Evolutionary conservation across 1,140 invertebrate genomes (phyloP).

Genomic region (Cyrtorhinus lividipennis): DNA sequence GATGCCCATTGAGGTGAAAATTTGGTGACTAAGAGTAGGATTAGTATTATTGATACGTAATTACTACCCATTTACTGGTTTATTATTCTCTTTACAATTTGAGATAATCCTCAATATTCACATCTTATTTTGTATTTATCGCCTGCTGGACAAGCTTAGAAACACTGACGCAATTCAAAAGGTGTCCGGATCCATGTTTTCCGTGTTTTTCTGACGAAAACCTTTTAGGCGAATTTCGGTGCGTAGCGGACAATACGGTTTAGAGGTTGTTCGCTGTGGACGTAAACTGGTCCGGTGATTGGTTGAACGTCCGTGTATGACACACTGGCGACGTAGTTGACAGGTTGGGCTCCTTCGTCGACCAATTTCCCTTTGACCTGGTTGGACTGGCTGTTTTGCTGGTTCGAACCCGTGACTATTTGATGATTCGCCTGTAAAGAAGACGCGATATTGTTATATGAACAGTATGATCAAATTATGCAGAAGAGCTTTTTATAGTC

Average conservation of each 20-base stretch:
- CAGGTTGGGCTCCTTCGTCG: conserved; percentile 10
- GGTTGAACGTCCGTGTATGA: conserved; percentile 26
- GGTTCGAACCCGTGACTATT: conserved; percentile 3
- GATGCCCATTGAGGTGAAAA: no score
- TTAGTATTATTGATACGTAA: no score
- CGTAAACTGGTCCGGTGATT: conserved; percentile 24
- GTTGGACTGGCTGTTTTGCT: conserved; percentile 9
- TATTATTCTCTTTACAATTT: no score
- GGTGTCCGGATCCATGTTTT: no score
- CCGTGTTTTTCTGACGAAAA: no score
- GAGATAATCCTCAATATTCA: no score
- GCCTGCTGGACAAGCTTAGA: no score
- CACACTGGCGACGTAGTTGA: conserved; percentile 22
- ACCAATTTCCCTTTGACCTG: not conserved
- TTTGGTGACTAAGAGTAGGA: no score
- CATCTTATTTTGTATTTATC: no score
- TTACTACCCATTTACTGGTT: no score
- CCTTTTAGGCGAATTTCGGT: not conserved
- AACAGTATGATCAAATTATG: not conserved
- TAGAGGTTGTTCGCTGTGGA: conserved; percentile 21
- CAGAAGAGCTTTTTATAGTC: not conserved
- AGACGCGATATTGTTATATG: conserved; percentile 6
- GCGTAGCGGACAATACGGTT: conserved; percentile 19
- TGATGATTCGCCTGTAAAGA: not conserved
- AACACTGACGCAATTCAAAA: no score